These are phyloP conservation scores for Cichlasoma orientale DNA, from an alignment of 2,797 vertebrate species.

Conservation along the genomic window DNA sequence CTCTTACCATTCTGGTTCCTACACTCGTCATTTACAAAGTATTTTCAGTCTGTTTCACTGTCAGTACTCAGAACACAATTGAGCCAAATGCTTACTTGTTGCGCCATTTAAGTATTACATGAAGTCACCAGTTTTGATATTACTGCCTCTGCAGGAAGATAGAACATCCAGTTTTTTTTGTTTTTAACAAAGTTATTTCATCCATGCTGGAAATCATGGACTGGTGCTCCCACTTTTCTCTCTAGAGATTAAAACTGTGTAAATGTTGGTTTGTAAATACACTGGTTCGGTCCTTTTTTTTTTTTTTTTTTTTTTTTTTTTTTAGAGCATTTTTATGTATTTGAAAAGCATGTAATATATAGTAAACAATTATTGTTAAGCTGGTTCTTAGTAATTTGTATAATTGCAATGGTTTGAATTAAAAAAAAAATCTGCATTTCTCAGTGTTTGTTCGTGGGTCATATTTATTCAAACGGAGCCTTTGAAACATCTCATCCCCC, in stretches of 20 bases:
- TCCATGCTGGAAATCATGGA: constrained; percentile 86
- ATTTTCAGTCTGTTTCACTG: constrained; percentile 35
- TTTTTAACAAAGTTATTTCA: constrained; percentile 55
- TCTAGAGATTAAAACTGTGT: constrained; percentile 68
- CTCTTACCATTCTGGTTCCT: constrained; percentile 37
- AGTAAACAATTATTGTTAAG: constrained; percentile 89
- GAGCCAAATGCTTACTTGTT: constrained; percentile 61
- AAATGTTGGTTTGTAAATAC: constrained; percentile 92
- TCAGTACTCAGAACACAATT: constrained; percentile 40
- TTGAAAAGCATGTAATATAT: constrained; percentile 96
- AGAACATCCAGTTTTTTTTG: constrained; percentile 12
- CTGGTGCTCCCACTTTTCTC: constrained; percentile 82
- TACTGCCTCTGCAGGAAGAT: constrained; percentile 59
- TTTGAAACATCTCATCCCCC: constrained; percentile 23
- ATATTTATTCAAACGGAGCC: constrained; percentile 22
- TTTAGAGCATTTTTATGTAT: constrained; percentile 82
- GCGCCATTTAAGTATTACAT: constrained; percentile 74
- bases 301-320: constrained; percentile 83
- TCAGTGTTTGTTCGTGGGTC: neutral
- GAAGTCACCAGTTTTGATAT: constrained; percentile 33
- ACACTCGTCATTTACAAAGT: constrained; percentile 43
- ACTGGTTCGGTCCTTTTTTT: constrained; percentile 83
- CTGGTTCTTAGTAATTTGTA: constrained; percentile 97
- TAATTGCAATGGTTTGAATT: constrained; percentile 84
- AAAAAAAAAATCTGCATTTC: constrained; percentile 55